Evolutionary conservation across 1,140 invertebrate genomes (phyloP).

Genomic region (Cryptotermes secundus): DNA sequence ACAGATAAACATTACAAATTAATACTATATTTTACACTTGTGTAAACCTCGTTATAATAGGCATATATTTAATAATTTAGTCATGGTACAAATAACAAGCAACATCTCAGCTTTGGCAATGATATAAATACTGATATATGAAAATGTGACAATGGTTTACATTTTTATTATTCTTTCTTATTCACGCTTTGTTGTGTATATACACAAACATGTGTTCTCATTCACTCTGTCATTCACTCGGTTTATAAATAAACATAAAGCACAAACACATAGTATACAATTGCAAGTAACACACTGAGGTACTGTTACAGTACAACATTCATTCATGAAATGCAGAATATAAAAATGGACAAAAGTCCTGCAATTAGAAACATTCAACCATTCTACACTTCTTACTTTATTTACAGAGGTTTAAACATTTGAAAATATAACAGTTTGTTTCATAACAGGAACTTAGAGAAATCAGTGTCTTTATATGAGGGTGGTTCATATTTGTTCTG

Average conservation of each 20-base stretch:
- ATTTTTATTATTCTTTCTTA: not conserved
- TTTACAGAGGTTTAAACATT: too few species aligned
- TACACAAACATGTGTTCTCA: too few species aligned
- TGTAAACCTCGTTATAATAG: not conserved
- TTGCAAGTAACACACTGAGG: too few species aligned
- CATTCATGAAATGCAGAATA: not conserved
- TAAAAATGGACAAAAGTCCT: not conserved
- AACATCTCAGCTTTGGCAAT: not conserved
- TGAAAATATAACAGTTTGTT: too few species aligned
- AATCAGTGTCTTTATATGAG: too few species aligned
- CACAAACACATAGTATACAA: not conserved
- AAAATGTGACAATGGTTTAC: not conserved
- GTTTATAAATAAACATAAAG: not conserved
- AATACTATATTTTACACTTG: not conserved
- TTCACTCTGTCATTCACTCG: not conserved
- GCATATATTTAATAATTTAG: not conserved
- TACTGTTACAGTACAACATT: not conserved
- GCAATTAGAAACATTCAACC: too few species aligned
- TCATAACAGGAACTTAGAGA: too few species aligned
- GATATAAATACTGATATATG: slow-evolving; percentile 3
- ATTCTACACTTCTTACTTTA: too few species aligned
- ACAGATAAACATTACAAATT: not conserved
- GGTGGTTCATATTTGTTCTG: too few species aligned
- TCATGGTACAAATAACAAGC: not conserved
- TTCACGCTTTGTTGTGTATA: not conserved